phyloP scores from a whole-genome alignment of 2,888 invertebrate genomes.

The Hoplodrina blanda region DNA sequence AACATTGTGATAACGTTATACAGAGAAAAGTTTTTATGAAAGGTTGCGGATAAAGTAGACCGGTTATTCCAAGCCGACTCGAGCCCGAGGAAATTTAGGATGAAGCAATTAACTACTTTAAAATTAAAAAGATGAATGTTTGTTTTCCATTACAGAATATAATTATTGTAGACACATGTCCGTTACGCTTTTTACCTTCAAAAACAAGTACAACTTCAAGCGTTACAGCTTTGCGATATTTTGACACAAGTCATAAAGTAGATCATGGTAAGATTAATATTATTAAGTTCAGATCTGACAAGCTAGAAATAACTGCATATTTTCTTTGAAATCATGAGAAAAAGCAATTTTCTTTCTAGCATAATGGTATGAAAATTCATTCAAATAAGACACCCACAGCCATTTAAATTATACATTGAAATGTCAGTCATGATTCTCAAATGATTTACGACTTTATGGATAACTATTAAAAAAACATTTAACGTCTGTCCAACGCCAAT shows the following conservation, averaged over 20 bases:
- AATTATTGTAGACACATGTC: constrained; percentile 38
- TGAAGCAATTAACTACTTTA: constrained; percentile 47
- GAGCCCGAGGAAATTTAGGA: constrained; percentile 29
- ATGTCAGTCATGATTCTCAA: constrained; percentile 27
- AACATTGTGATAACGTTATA: not conserved
- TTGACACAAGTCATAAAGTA: constrained; percentile 13
- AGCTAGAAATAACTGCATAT: constrained; percentile 1
- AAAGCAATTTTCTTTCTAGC: constrained; percentile 7
- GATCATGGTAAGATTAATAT: constrained; percentile 6
- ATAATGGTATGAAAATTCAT: constrained; percentile 19
- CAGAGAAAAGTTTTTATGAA: not conserved
- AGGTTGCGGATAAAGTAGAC: constrained; percentile 11
- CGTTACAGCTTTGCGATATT: constrained; percentile 24
- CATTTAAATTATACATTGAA: constrained; percentile 29
- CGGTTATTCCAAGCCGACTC: constrained; percentile 16
- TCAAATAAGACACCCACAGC: constrained; percentile 16
- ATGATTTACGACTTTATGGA: constrained; percentile 47
- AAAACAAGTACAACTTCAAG: constrained; percentile 46
- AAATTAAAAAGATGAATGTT: constrained; percentile 36
- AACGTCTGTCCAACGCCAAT: constrained; percentile 57
- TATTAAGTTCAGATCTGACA: constrained; percentile 17
- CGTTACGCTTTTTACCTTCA: constrained; percentile 51
- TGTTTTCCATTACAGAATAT: constrained; percentile 44
- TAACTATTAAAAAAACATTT: constrained; percentile 57
- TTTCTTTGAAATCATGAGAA: constrained; percentile 6